A percentile compares a stretch with the other conserved stretches of the same genome.
Conservation (phyloP, 23 tunicate genomes). For the Phallusia fumigata region DNA sequence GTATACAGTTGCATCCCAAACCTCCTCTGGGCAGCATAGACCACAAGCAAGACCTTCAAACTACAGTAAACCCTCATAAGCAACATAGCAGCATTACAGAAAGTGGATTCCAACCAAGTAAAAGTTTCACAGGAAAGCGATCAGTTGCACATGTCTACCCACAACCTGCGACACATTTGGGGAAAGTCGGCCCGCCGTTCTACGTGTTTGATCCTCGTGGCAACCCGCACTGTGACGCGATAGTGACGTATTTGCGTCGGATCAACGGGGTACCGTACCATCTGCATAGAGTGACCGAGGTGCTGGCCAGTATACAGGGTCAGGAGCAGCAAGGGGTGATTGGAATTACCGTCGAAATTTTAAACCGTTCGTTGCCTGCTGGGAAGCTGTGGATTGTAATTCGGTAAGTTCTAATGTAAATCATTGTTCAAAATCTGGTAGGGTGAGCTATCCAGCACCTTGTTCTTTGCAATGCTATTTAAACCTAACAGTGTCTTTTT, state of each 20-base stretch:
- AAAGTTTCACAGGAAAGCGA: background rate
- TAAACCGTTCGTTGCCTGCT: conserved; percentile 33
- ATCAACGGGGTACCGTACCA: background rate
- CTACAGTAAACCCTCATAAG: background rate
- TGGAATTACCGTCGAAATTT: conserved; percentile 31
- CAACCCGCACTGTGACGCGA: conserved; percentile 50
- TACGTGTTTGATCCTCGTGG: conserved; percentile 66
- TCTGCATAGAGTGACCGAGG: background rate
- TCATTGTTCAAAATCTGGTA: too few relatives aligned
- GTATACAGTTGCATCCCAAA: background rate
- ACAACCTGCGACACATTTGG: conserved; percentile 2
- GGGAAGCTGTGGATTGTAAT: conserved; percentile 65
- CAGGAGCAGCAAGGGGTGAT: conserved; percentile 9
- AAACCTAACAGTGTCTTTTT: too few relatives aligned
- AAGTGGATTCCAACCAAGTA: background rate
- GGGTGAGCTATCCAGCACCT: too few relatives aligned
- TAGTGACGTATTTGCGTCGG: conserved; percentile 10
- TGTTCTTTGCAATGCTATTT: too few relatives aligned
- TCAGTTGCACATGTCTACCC: conserved; percentile 46
- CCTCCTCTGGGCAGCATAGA: background rate
- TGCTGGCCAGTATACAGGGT: background rate
- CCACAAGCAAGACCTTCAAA: background rate
- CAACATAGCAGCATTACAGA: background rate
- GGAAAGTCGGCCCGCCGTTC: conserved; percentile 22
- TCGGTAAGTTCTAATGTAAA: conserved; percentile 66